Evolutionary conservation across 2,797 vertebrate genomes (phyloP).

Genomic region (Tadarida brasiliensis): DNA sequence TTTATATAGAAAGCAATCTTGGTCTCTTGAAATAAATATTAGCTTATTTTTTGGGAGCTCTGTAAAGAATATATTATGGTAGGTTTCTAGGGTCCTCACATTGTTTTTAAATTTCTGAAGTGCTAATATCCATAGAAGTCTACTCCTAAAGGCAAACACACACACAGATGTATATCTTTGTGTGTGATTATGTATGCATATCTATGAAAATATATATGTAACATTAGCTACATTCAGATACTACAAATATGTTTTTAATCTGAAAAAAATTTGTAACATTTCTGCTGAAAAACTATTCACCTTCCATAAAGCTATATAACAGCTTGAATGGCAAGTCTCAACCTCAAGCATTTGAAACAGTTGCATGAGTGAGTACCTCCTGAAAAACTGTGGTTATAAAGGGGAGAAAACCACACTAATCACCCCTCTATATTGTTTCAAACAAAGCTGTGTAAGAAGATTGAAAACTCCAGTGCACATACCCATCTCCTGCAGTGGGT

Average conservation of each 20-base stretch:
- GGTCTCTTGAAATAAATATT: neutral
- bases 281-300: neutral
- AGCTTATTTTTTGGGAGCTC: neutral
- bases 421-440: neutral
- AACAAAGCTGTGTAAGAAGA: neutral
- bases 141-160: neutral
- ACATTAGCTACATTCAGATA: neutral
- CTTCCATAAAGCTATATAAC: neutral
- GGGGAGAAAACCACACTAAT: neutral
- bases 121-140: neutral
- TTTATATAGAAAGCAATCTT: neutral
- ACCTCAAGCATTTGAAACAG: neutral
- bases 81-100: neutral
- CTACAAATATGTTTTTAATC: neutral
- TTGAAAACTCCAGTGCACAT: neutral
- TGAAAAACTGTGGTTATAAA: neutral
- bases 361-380: neutral
- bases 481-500: neutral
- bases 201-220: neutral
- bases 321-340: neutral
- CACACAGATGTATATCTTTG: neutral
- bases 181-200: neutral
- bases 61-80: neutral
- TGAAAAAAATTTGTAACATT: neutral
- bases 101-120: slow-evolving; percentile 37